A percentile compares a stretch with the other conserved stretches of the same genome.
Evolutionary conservation across 2,888 invertebrate genomes (phyloP).

Genomic region (Brachyptera risi): DNA sequence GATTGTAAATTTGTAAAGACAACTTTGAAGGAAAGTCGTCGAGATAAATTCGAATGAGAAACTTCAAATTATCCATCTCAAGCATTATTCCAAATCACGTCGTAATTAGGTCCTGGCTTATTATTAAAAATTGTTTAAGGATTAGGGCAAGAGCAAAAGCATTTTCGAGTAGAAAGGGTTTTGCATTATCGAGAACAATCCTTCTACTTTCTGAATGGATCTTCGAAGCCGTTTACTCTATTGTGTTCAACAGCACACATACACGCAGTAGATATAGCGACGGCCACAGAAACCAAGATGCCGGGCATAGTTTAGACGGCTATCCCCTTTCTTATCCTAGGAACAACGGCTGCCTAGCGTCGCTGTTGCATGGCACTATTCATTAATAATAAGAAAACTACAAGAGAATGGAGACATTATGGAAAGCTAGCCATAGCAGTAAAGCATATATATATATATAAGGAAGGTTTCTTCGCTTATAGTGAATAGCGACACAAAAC

Average conservation of each 20-base stretch:
- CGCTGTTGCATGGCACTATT: constrained; percentile 16
- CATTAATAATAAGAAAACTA: constrained; percentile 31
- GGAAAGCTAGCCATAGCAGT: constrained; percentile 16
- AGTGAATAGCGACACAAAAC: constrained; percentile 19
- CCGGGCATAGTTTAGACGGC: constrained; percentile 29
- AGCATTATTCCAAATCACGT: not conserved
- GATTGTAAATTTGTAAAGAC: not conserved
- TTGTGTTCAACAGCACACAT: constrained; percentile 21
- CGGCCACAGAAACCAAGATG: constrained; percentile 21
- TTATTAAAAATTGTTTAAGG: constrained; percentile 8
- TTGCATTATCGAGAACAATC: constrained; percentile 11
- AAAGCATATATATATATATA: not conserved
- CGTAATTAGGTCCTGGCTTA: constrained; percentile 8
- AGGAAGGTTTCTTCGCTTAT: constrained; percentile 4
- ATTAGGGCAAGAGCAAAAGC: constrained; percentile 11
- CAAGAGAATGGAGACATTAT: constrained; percentile 28
- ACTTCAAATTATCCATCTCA: constrained; percentile 3
- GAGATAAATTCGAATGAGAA: not conserved
- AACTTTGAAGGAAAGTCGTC: not conserved
- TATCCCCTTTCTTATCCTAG: constrained; percentile 16
- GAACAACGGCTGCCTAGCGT: constrained; percentile 12
- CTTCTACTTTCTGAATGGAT: constrained; percentile 21
- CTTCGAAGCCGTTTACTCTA: constrained; percentile 25
- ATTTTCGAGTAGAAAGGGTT: not conserved
- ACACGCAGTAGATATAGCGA: constrained; percentile 25